These are phyloP conservation scores for Azemiops feae DNA, from an alignment of 2,113 vertebrate species.

Conservation along the genomic window DNA sequence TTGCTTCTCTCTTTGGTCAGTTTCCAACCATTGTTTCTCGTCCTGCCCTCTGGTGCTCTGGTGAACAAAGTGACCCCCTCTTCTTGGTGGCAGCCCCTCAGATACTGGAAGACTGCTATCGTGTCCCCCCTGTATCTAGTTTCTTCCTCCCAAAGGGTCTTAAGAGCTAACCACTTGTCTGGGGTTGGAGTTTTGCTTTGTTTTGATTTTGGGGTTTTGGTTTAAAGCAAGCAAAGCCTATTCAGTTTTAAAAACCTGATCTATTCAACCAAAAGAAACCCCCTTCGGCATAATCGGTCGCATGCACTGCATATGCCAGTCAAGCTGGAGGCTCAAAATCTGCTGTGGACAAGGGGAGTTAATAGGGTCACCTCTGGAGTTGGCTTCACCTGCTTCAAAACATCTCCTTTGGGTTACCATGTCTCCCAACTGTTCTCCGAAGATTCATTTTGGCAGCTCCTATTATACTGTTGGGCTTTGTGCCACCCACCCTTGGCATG, in stretches of 20 bases:
- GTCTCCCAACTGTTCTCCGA: neutral
- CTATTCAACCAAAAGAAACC: neutral
- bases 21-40: too few relatives aligned
- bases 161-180: neutral
- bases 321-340: neutral
- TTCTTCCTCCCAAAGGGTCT: neutral
- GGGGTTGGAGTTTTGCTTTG: neutral
- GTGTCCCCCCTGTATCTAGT: neutral
- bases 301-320: neutral
- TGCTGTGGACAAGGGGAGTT: neutral
- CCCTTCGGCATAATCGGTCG: too few relatives aligned
- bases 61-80: too few relatives aligned
- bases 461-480: neutral
- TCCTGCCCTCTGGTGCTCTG: too few relatives aligned
- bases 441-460: neutral
- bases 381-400: accelerated
- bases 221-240: neutral
- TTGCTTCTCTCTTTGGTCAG: too few relatives aligned
- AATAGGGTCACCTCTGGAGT: neutral
- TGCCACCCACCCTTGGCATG: slow-evolving; percentile 36
- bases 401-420: neutral
- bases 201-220: neutral
- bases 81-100: too few relatives aligned
- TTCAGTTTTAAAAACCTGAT: neutral
- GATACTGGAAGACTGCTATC: too few relatives aligned